Percentiles rank a stretch among this genome's conserved stretches.
Conservation (phyloP, 2,888 invertebrate species). For the Latheticus oryzae region DNA sequence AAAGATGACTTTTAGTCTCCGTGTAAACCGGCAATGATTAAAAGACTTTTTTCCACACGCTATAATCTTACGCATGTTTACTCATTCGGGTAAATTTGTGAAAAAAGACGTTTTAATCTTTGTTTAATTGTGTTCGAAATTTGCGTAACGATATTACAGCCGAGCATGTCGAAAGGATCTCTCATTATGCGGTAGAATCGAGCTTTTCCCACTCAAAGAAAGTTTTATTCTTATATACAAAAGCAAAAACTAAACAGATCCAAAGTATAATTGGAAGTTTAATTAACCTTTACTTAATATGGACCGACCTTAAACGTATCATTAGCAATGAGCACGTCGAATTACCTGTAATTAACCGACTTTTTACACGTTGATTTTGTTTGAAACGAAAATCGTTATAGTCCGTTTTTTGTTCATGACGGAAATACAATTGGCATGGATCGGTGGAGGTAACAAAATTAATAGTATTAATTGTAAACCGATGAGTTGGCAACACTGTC, state of each 20-base stretch:
- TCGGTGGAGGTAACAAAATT: constrained; percentile 20
- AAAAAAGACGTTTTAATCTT: constrained; percentile 44
- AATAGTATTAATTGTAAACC: constrained; percentile 15
- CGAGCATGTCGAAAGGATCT: constrained; percentile 32
- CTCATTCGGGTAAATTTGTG: constrained; percentile 36
- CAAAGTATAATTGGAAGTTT: constrained; percentile 5
- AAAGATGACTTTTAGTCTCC: constrained; percentile 17
- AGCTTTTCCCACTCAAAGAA: constrained; percentile 35
- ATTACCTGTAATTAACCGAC: constrained; percentile 35
- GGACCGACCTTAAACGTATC: constrained; percentile 22
- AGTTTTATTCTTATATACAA: too few relatives aligned
- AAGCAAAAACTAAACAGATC: constrained; percentile 4
- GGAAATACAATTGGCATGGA: constrained; percentile 18
- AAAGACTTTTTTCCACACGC: constrained; percentile 28
- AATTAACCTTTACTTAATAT: constrained; percentile 29
- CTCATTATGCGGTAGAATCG: constrained; percentile 24
- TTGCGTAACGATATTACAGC: constrained; percentile 44
- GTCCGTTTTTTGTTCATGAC: constrained; percentile 29
- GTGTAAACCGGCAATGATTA: constrained; percentile 25
- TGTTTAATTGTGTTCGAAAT: constrained; percentile 46
- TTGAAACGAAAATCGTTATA: constrained; percentile 12
- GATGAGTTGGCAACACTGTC: constrained; percentile 25
- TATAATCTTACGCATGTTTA: constrained; percentile 36
- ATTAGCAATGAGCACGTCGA: constrained; percentile 21
- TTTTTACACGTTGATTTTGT: constrained; percentile 16